These are phyloP conservation scores for Drosophila kohkoa DNA, from an alignment of 1,140 invertebrate species.

Conservation along the genomic window DNA sequence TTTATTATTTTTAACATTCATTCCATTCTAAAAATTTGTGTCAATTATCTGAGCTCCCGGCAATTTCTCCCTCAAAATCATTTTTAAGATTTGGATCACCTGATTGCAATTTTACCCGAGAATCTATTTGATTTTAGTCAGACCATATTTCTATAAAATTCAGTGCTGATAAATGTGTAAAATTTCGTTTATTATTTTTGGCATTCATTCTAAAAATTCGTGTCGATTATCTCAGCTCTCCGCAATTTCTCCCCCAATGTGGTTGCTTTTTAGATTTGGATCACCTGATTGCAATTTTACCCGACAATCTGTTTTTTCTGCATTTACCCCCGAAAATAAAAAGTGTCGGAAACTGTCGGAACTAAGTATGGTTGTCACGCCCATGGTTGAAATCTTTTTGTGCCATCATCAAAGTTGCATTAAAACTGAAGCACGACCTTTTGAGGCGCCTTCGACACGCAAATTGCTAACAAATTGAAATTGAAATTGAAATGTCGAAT, in stretches of 20 bases:
- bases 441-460: slow-evolving; percentile 56
- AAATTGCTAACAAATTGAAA: slow-evolving; percentile 60
- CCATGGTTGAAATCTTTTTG: slow-evolving; percentile 43
- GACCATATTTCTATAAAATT: neutral
- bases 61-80: neutral
- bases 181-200: too few species aligned
- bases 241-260: neutral
- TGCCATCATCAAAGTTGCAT: slow-evolving; percentile 51
- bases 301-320: neutral
- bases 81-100: neutral
- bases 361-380: slow-evolving; percentile 1
- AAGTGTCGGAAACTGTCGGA: slow-evolving; percentile 5
- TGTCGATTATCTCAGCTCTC: too few species aligned
- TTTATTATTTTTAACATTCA: too few species aligned
- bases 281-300: neutral
- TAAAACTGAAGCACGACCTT: slow-evolving; percentile 56
- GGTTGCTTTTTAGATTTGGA: neutral
- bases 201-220: too few species aligned
- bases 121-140: neutral
- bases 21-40: too few species aligned
- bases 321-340: neutral
- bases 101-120: neutral
- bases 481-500: slow-evolving; percentile 51
- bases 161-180: neutral
- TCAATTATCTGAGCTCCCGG: too few species aligned